Evolutionary conservation across 1,140 invertebrate genomes (phyloP), one percentile per base, ranked within the genome.

Genomic region (Diorhabda carinulata): DNA sequence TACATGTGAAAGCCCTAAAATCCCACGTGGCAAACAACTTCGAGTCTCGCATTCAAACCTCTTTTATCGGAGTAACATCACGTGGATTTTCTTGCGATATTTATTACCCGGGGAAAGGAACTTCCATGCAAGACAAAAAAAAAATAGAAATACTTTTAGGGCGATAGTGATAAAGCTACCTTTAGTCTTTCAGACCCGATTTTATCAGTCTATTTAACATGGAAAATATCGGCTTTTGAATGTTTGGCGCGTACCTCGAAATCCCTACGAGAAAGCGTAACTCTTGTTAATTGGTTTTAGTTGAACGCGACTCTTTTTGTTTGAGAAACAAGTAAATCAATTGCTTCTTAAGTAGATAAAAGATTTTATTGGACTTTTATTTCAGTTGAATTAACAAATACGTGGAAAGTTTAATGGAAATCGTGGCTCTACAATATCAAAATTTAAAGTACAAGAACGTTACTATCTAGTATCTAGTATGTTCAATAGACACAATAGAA

Each of bases 171-270:
- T 64, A 64, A 64, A 64, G 63, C 41, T 64, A 56, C 63, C 63
- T 56, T 52, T n/a, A 57, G 63, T 64, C 63, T 64, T 64, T 64
- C 45, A 44, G 44, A 43, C 63, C 41, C 40, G 63, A 64, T 64
- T 64, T 64, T 64, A 64, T 64, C 63, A 64, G 43, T 64, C 44
- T 64, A 64, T 64, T 64, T 64, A 64, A 64, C 63, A 64, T 56
- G 63, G 63, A 41, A 64, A 57, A 64, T 64, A 64, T 64, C 9
- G 63, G 45, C 63, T 64, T 57, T n/a, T 7, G 61, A 7, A n/a
- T 43, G 41, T 62, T 62, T 43, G 61, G 47, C 47, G 47, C 47
- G 47, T 52, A 52, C 47, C n/a, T 8, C 6, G 47, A 52, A 52
- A 52, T 52, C 47, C n/a, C 47, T 3, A n/a, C 47, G 47, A 52